Conservation (phyloP, 1,140 invertebrate genomes). For the Reticulitermes speratus region DNA sequence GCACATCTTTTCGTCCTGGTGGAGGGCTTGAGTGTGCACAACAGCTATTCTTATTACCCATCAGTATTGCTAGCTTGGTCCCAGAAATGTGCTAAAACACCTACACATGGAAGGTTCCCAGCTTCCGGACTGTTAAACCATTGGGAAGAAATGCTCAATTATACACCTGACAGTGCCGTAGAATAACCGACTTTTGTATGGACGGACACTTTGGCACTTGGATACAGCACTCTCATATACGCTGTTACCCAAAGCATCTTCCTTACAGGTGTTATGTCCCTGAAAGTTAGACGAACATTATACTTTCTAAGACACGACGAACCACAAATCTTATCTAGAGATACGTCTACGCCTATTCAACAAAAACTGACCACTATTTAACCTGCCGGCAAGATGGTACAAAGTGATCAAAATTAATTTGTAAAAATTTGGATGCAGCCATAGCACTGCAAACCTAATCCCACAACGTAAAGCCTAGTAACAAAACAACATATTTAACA, state of each 20-base stretch:
- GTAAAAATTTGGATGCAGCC: neutral
- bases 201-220: constrained; percentile 17
- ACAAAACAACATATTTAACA: neutral
- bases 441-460: neutral
- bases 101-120: constrained; percentile 4
- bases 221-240: neutral
- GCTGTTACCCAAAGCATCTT: constrained; percentile 19
- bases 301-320: neutral
- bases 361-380: neutral
- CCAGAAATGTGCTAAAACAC: neutral
- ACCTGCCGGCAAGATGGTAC: neutral
- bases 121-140: neutral
- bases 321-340: neutral
- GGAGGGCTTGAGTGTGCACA: constrained; percentile 66
- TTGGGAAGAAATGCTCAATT: neutral
- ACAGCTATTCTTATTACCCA: constrained; percentile 78
- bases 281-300: neutral
- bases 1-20: constrained; percentile 48
- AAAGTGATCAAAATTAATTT: neutral
- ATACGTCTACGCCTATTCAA: neutral
- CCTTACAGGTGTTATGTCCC: neutral
- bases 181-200: constrained; percentile 1
- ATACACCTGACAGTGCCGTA: neutral
- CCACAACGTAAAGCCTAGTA: neutral
- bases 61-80: constrained; percentile 41